Percentiles rank a stretch among this genome's conserved stretches.
These are phyloP conservation scores for Pitta sordida DNA, from an alignment of 2,113 vertebrate genomes.

Conservation along the genomic window DNA sequence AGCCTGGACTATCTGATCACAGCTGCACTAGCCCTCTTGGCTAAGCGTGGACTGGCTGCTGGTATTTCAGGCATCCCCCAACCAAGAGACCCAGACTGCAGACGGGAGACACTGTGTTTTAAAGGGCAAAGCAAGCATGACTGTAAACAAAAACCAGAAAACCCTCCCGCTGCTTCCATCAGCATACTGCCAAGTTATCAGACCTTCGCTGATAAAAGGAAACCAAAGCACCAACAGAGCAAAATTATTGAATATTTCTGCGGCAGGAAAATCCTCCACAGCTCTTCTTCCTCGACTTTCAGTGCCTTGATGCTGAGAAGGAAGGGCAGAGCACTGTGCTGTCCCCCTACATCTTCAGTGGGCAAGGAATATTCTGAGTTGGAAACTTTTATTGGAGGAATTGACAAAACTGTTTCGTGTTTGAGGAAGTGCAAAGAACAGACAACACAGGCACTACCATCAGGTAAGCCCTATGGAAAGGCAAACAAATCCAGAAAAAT, in stretches of 20 bases:
- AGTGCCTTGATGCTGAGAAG: not conserved
- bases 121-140: not conserved
- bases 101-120: not conserved
- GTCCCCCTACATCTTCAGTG: not conserved
- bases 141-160: slow-evolving; percentile 8
- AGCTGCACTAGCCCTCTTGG: not conserved
- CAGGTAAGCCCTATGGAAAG: not conserved
- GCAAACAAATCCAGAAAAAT: not conserved
- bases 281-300: not conserved
- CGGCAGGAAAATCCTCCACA: not conserved
- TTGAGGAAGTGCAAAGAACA: not conserved
- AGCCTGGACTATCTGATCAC: not conserved
- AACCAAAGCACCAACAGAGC: not conserved
- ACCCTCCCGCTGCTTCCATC: not conserved
- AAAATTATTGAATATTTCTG: not conserved
- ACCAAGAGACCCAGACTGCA: not conserved
- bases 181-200: not conserved
- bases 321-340: not conserved
- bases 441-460: not conserved
- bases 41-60: not conserved
- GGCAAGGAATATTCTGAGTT: not conserved
- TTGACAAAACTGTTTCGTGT: not conserved
- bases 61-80: not conserved
- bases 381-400: not conserved
- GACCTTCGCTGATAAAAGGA: not conserved